Base-by-base conservation (phyloP, 2,113 vertebrate species). In the Ursus arctos region DNA sequence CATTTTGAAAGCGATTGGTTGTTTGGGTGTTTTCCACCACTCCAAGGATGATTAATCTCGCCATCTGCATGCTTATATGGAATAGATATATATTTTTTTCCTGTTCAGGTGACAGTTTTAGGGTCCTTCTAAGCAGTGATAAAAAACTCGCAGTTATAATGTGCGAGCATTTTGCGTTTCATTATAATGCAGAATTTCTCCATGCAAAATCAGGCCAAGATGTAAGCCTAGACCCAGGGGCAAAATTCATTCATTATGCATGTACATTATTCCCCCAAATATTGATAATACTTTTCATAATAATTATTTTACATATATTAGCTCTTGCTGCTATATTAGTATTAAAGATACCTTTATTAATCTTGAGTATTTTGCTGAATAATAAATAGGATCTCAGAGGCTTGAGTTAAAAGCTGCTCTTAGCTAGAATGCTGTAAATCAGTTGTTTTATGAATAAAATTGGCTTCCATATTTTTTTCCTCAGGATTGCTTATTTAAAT, bases 211-310 rank as follows among this genome's bases (percentile, higher is more conserved):
- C 98, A 99, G 99, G 98, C 98, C 98, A 98, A 99, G 99, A 99
- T 97, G 98, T 98, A 99, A 99, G 99, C 98, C 98, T 98, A 98
- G 99, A 99, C 99, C 99, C 99, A 95, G 97, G 97, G 99, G 99
- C 99, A 99, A 99, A 98, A 98, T 98, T 98, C 98, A 99, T 99
- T 99, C 98, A 99, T 99, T 99, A 99, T 99, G 98, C 98, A 99
- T 99, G 99, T 99, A 98, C 47, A 65, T 99, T 99, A 99, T 99
- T 99, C 98, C 99, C 99, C 99, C 98, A 99, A 99, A 99, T 99
- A 99, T 99, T 99, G 99, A 99, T 99, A 99, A 99, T 98, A 98
- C 97, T 99, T 99, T 99, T 99, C 98, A 99, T 99, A 99, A 99
- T 97, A 98, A 98, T 99, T 99, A 99, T 99, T 99, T 99, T 99